These are phyloP conservation scores for Seira ritae DNA, from an alignment of 2,888 invertebrate genomes.

Conservation along the genomic window DNA sequence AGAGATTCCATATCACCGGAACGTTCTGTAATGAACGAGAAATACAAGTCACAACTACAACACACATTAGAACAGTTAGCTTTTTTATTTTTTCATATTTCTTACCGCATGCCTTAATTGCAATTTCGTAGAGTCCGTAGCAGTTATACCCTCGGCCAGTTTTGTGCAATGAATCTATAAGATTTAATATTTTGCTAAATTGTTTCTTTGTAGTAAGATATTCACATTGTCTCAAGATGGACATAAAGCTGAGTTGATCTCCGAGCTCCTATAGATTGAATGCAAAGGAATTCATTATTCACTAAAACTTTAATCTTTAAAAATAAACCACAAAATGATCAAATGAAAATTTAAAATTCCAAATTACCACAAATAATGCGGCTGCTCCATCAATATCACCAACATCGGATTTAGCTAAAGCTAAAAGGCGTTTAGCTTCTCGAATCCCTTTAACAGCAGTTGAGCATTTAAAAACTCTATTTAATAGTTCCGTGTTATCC, in stretches of 20 bases:
- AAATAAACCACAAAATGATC: too few species aligned
- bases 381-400: conserved; percentile 63
- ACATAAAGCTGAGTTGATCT: conserved; percentile 34
- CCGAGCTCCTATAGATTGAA: conserved; percentile 52
- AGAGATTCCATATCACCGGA: conserved; percentile 31
- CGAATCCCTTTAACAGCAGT: conserved; percentile 23
- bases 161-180: conserved; percentile 52
- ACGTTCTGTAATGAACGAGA: conserved; percentile 29
- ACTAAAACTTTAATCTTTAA: neutral
- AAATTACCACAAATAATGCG: conserved; percentile 46
- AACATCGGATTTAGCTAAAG: conserved; percentile 56
- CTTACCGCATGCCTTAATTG: conserved; percentile 48
- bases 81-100: conserved; percentile 1
- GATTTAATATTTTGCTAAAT: conserved; percentile 52
- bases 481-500: conserved; percentile 41
- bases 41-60: conserved; percentile 9
- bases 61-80: too few species aligned
- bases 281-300: neutral
- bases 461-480: conserved; percentile 42
- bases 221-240: conserved; percentile 50
- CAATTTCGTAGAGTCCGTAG: conserved; percentile 41
- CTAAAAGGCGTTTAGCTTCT: conserved; percentile 53
- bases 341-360: too few species aligned
- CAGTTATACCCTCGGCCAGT: conserved; percentile 53
- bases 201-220: conserved; percentile 47